Evolutionary conservation across 2,797 vertebrate species (phyloP).

Genomic region (Lutjanus argentimaculatus): DNA sequence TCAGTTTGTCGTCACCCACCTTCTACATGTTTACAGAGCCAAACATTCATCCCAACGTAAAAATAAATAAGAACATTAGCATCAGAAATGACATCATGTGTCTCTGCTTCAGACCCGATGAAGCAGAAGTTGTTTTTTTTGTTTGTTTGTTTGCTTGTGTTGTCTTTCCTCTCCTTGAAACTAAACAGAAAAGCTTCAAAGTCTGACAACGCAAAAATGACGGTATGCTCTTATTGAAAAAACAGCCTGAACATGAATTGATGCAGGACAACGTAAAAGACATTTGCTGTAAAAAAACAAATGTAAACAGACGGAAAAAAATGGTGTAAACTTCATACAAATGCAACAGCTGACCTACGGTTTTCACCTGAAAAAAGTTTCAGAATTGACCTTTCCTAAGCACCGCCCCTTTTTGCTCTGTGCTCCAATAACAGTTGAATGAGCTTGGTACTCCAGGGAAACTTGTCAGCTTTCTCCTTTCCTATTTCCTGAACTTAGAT

Average conservation of each 20-base stretch:
- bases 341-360: slow-evolving; percentile 56
- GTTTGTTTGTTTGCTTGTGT: slow-evolving; percentile 46
- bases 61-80: slow-evolving; percentile 66
- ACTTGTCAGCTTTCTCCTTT: no score
- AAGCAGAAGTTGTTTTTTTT: slow-evolving; percentile 56
- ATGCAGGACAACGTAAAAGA: slow-evolving; percentile 48
- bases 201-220: slow-evolving; percentile 26
- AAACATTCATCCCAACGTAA: slow-evolving; percentile 77
- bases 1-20: slow-evolving; percentile 58
- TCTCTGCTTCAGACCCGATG: slow-evolving; percentile 71
- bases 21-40: slow-evolving; percentile 61
- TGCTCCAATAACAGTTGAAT: no score
- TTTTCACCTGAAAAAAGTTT: slow-evolving; percentile 65
- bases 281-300: slow-evolving; percentile 17
- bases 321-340: slow-evolving; percentile 70
- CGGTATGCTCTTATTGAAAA: neutral
- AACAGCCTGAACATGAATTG: slow-evolving; percentile 22
- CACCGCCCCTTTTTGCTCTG: no score
- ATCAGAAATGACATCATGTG: slow-evolving; percentile 86
- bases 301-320: slow-evolving; percentile 53
- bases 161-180: slow-evolving; percentile 44
- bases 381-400: neutral
- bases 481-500: no score
- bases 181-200: slow-evolving; percentile 61
- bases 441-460: no score